Base-by-base conservation (phyloP, 2,113 vertebrate species). In the Murina feae region DNA sequence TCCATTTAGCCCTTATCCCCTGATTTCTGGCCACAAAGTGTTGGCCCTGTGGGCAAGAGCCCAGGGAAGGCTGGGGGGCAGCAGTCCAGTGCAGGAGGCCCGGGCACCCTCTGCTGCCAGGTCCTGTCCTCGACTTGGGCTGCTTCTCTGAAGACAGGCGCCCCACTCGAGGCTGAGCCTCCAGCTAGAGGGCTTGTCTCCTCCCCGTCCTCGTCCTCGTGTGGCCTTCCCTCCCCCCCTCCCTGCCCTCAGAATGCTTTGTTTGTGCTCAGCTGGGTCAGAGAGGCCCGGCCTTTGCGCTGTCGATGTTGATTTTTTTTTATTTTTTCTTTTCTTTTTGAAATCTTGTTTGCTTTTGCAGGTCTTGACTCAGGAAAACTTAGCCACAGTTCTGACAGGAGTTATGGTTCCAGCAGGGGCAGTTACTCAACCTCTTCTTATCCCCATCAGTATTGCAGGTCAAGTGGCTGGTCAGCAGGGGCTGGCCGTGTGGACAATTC, bases 311-410 rank as follows among this genome's bases (percentile, higher is more conserved):
- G 98, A 98, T 98, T 96, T 97, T 79, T 94, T 53, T 94, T 94
- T 93, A 42, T 94, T 97, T 96, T 80, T 97, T 97, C 95, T 98
- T 98, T 98, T 98, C 98, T 98, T 98, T 98, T 98, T 98, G 95
- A 98, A 98, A 98, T 98, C 98, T 98, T 95, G 98, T 98, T 98
- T 98, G 86, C 98, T 98, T 98, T 97, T 98, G 92, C 98, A 99
- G 99, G 98, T 99, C 98, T 98, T 99, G 98, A 99, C 99, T 98
- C 99, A 99, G 99, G 99, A 99, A 96, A 98, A 99, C 98, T 98
- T 99, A 98, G 99, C 99, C 97, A 98, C 99, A 97, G 98, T 99
- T 98, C 99, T 99, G 99, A 99, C 99, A 69, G 99, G 99, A 93
- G 99, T 99, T 99, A 99, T 99, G 99, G 99, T 99, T 97, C 99